phyloP scores from a whole-genome alignment of 2,113 vertebrate species.

The Rostratula benghalensis region DNA sequence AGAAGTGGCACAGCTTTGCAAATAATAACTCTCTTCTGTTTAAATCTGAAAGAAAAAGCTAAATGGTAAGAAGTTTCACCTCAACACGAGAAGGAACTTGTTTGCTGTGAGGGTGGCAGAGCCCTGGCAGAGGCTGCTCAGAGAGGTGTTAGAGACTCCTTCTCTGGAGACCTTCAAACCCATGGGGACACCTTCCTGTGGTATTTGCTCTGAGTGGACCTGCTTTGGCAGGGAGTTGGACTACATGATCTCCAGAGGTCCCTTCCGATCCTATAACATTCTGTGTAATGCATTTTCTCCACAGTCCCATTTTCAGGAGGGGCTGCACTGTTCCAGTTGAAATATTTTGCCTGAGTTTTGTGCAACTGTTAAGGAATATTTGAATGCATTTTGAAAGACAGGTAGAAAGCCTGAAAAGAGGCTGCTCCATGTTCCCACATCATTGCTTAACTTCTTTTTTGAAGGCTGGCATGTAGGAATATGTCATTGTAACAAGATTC shows the following conservation, averaged over 20 bases:
- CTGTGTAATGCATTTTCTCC: not conserved
- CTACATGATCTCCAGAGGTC: too few species aligned
- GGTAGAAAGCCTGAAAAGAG: not conserved
- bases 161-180: too few species aligned
- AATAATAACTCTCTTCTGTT: not conserved
- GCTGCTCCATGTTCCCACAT: not conserved
- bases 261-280: too few species aligned
- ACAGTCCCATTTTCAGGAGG: not conserved
- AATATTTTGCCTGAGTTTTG: not conserved
- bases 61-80: not conserved
- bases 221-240: too few species aligned
- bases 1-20: not conserved
- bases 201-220: too few species aligned
- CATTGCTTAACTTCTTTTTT: not conserved
- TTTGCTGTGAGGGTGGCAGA: too few species aligned
- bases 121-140: too few species aligned
- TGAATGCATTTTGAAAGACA: not conserved
- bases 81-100: too few species aligned
- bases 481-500: not conserved
- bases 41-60: not conserved
- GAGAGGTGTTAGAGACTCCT: too few species aligned
- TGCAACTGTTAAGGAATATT: not conserved
- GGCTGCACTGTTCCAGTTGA: not conserved
- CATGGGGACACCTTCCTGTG: too few species aligned
- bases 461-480: not conserved